Conservation (phyloP, 1,140 invertebrate species). For the Tetramorium parvispinum region DNA sequence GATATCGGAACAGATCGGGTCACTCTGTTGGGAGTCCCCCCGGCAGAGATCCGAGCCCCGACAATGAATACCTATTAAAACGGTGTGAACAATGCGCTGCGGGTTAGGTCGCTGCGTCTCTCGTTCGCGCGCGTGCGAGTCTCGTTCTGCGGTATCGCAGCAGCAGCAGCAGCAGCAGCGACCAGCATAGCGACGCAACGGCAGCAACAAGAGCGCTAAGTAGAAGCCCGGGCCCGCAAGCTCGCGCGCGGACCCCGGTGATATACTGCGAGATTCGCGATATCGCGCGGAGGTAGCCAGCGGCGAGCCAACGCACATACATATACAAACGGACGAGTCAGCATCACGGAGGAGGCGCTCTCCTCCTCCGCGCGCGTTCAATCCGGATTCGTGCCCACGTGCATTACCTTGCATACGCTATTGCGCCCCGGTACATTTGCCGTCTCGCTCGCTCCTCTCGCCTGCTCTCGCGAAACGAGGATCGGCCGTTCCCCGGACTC, state of each 20-base stretch:
- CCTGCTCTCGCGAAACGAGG: slow-evolving; percentile 4
- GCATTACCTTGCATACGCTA: slow-evolving; percentile 74
- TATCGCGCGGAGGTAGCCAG: slow-evolving; percentile 68
- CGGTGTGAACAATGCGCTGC: slow-evolving; percentile 82
- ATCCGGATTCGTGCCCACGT: slow-evolving; percentile 74
- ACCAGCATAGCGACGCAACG: slow-evolving; percentile 1
- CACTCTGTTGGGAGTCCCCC: slow-evolving; percentile 68
- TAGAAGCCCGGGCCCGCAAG: slow-evolving; percentile 63
- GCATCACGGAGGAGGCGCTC: slow-evolving; percentile 27
- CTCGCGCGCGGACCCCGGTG: slow-evolving; percentile 74
- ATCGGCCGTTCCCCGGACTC: slow-evolving; percentile 19
- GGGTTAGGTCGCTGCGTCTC: slow-evolving; percentile 24
- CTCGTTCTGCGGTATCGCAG: slow-evolving; percentile 63
- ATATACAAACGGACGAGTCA: slow-evolving; percentile 19
- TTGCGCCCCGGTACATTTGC: slow-evolving; percentile 66
- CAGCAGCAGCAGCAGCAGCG: slow-evolving; percentile 53
- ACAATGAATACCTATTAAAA: slow-evolving; percentile 85
- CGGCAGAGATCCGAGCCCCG: slow-evolving; percentile 75
- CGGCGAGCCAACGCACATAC: not conserved
- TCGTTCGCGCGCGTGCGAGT: slow-evolving; percentile 50
- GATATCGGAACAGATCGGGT: slow-evolving; percentile 73
- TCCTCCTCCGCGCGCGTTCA: slow-evolving; percentile 62
- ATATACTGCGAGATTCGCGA: slow-evolving; percentile 84
- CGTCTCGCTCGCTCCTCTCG: slow-evolving; percentile 57
- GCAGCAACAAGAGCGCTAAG: slow-evolving; percentile 73